phyloP scores from a whole-genome alignment of 2,888 invertebrate species.

The Chouioia cunea region DNA sequence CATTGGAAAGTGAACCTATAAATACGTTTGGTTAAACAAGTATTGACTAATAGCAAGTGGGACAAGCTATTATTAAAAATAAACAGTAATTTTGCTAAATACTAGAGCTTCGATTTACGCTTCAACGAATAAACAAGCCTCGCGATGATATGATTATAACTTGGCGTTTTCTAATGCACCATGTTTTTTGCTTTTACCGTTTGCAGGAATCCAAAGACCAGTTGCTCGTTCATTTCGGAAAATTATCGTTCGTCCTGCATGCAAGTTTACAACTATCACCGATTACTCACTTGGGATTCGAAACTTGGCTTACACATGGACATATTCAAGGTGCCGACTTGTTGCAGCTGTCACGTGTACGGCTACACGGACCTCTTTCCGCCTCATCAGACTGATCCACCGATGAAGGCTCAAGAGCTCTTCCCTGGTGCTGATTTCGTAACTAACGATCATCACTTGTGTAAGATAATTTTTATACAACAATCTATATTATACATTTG shows the following conservation, averaged over 20 bases:
- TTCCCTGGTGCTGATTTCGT: conserved; percentile 73
- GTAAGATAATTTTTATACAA: conserved; percentile 9
- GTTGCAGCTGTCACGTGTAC: conserved; percentile 86
- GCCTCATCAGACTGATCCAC: conserved; percentile 72
- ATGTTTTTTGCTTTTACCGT: neutral
- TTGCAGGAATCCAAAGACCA: conserved; percentile 78
- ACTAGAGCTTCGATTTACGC: too few relatives aligned
- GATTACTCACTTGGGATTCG: conserved; percentile 85
- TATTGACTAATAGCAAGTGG: too few relatives aligned
- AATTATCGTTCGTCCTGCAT: conserved; percentile 85
- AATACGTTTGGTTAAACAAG: neutral
- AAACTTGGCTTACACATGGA: conserved; percentile 85
- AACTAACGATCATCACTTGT: conserved; percentile 35
- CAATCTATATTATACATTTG: too few relatives aligned
- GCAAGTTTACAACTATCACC: conserved; percentile 87
- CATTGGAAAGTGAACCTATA: conserved; percentile 31
- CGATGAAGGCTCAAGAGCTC: conserved; percentile 70
- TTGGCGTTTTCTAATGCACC: too few relatives aligned
- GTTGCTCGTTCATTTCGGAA: conserved; percentile 84
- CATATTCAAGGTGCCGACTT: conserved; percentile 86
- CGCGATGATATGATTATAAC: too few relatives aligned
- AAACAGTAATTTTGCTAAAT: too few relatives aligned
- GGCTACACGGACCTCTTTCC: conserved; percentile 80
- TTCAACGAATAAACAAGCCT: too few relatives aligned
- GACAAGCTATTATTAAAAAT: too few relatives aligned